These are phyloP conservation scores for Choloepus didactylus DNA, from an alignment of 2,797 vertebrate genomes.

Conservation along the genomic window DNA sequence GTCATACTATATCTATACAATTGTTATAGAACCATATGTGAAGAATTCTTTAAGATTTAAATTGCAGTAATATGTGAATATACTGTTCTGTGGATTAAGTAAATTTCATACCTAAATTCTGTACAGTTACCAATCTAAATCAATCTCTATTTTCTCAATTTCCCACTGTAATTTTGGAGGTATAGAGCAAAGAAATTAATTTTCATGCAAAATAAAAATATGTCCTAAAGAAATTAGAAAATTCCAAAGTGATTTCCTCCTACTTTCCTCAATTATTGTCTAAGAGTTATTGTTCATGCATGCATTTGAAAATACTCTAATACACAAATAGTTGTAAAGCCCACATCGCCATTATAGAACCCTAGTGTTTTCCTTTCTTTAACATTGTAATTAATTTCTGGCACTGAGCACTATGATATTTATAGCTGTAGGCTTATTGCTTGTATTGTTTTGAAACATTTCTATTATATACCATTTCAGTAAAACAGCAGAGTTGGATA, in stretches of 20 bases:
- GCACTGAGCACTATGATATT: background rate
- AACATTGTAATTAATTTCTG: conserved; percentile 1
- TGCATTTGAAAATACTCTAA: background rate
- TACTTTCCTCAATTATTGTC: background rate
- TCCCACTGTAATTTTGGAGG: background rate
- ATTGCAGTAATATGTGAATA: background rate
- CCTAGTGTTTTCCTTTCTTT: background rate
- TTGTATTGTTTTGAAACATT: conserved; percentile 28
- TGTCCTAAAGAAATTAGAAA: background rate
- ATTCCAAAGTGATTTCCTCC: background rate
- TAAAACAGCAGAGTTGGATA: background rate
- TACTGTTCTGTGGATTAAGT: background rate
- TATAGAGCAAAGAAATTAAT: background rate
- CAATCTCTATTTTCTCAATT: background rate
- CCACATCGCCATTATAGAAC: background rate
- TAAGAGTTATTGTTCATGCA: background rate
- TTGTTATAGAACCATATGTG: background rate
- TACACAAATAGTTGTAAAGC: background rate
- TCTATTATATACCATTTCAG: background rate
- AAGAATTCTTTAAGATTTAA: background rate
- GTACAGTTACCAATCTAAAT: background rate
- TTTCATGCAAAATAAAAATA: background rate
- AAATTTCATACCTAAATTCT: background rate
- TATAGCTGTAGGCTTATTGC: background rate
- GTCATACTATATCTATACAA: background rate